Percentiles rank a stretch among this genome's conserved stretches.
Evolutionary conservation across 2,113 vertebrate genomes (phyloP).

Genomic region (Vimba vimba): DNA sequence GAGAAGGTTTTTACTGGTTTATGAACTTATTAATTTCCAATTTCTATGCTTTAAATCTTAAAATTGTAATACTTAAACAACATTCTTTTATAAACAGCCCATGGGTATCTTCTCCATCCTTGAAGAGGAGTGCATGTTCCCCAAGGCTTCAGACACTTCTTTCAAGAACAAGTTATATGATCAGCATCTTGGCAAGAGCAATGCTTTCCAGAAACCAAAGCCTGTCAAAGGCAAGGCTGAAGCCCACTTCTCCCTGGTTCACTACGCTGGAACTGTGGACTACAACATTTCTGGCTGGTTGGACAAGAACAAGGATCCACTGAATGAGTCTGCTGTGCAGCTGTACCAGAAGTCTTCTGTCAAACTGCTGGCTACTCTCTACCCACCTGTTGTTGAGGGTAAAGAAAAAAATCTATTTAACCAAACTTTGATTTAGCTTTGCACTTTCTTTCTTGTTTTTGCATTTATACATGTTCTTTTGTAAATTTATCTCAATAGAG

Average conservation of each 20-base stretch:
- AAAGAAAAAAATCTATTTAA: not conserved
- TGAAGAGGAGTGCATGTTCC: conserved; percentile 80
- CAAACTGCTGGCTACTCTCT: conserved; percentile 54
- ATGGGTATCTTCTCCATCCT: conserved; percentile 76
- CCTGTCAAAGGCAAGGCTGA: conserved; percentile 69
- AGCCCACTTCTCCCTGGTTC: conserved; percentile 82
- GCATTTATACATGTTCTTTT: not conserved
- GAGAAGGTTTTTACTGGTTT: too few species aligned
- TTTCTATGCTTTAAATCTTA: too few species aligned
- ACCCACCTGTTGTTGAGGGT: conserved; percentile 60
- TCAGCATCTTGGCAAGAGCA: conserved; percentile 59
- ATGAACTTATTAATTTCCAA: too few species aligned
- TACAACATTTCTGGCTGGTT: conserved; percentile 66
- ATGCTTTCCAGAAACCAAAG: conserved; percentile 61
- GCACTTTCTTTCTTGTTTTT: not conserved
- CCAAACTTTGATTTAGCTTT: not conserved
- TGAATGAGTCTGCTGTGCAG: conserved; percentile 50
- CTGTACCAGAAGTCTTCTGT: conserved; percentile 38
- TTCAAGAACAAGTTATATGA: conserved; percentile 61
- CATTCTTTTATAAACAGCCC: conserved; percentile 62
- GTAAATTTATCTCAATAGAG: not conserved
- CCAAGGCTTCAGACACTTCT: conserved; percentile 70
- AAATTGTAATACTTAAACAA: too few species aligned
- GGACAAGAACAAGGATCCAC: conserved; percentile 58
- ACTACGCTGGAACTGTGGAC: conserved; percentile 84